Conservation (phyloP, 2,888 invertebrate genomes). For the Chrysolina oricalcia region DNA sequence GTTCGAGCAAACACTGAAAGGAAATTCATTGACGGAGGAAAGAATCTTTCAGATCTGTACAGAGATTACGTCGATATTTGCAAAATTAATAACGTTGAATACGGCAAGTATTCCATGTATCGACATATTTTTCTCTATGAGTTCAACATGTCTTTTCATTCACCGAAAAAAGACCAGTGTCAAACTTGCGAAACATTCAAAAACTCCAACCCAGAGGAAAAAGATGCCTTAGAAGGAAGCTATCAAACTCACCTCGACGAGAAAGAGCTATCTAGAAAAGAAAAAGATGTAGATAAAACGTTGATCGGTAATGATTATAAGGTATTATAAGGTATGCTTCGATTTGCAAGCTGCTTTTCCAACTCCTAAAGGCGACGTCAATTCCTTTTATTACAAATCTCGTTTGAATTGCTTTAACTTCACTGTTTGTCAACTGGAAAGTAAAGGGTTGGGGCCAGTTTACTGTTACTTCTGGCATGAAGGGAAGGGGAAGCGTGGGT, state of each 20-base stretch:
- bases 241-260: no score
- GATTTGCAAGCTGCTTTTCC: conserved; percentile 56
- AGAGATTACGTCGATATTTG: conserved; percentile 35
- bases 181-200: no score
- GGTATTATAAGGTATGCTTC: conserved; percentile 45
- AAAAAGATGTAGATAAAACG: conserved; percentile 39
- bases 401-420: conserved; percentile 60
- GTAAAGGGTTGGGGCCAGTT: conserved; percentile 47
- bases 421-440: conserved; percentile 56
- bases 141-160: no score
- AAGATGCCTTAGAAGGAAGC: no score
- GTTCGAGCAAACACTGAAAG: conserved; percentile 40
- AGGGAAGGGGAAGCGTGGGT: no score
- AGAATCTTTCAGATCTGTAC: conserved; percentile 40
- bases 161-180: no score
- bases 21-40: conserved; percentile 41
- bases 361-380: conserved; percentile 51
- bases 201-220: no score
- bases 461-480: no score
- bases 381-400: no score
- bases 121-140: no score
- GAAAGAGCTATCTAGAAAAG: no score
- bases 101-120: no score
- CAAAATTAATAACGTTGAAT: conserved; percentile 37
- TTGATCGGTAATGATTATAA: conserved; percentile 15